Base-by-base conservation (phyloP, 1,140 invertebrate species). In the Trissolcus basalis region DNA sequence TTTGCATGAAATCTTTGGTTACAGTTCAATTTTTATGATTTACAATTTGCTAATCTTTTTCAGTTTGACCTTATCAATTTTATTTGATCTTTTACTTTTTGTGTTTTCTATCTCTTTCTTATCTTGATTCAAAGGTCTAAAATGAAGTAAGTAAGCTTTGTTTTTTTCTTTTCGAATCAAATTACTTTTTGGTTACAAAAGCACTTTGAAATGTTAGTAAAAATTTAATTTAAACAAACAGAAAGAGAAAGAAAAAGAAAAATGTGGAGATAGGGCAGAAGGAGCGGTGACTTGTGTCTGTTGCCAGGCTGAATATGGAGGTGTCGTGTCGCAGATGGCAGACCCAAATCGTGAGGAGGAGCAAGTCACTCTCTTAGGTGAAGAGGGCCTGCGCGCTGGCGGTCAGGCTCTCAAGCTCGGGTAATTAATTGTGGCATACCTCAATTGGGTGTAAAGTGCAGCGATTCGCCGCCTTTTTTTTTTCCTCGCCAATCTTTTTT, bases 361-460 rank as follows among this genome's bases (percentile, higher is more conserved):
- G 89, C 95, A 95, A 90, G 94, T 96, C 79, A 96, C 95, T 81
- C 92, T 98, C 81, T 92, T 98, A 82, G 96, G 96, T 85, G 97
- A 98, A 90, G 96, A 98, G 90, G 95, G 94, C 83, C 92, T 96
- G 80, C 93, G 95, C 87, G 93, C 95, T 85, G 94, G 95, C 88
- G 96, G 96, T 88, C 96, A 96, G 91, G 94, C 95, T 89, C 93
- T 98, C 88, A 97, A 97, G 91, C 91, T 98, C 87, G 96, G 95
- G 95, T 96, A 93, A 93, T 89, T 90, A 90, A 87, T 82, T 81
- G 82, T 83, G 81, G 83, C 80, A 82, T 82, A 85, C 69, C 72
- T 83, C 78, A 77, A 56, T 56, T 56, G 27, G 64, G 69, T 80
- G 75, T 83, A 86, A 80, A 84, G 79, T 79, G 78, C 77, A 81